These are phyloP conservation scores for Sphecodes monilicornis DNA, from an alignment of 2,888 invertebrate genomes.

Conservation along the genomic window DNA sequence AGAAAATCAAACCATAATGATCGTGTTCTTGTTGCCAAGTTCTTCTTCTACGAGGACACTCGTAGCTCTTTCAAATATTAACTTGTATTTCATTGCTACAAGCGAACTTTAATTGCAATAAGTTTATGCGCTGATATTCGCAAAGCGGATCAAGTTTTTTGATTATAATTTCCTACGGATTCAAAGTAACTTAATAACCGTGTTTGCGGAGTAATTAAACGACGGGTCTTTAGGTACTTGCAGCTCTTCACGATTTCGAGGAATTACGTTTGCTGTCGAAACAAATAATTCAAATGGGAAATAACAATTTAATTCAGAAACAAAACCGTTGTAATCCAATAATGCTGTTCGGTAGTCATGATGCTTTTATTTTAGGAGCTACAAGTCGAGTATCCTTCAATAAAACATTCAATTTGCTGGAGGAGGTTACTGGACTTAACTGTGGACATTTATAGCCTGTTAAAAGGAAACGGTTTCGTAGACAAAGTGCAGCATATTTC, in stretches of 20 bases:
- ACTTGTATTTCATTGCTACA: not conserved
- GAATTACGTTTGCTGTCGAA: not conserved
- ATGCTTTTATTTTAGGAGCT: not conserved
- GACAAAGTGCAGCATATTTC: not conserved
- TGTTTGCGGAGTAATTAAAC: not conserved
- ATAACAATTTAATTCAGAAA: slow-evolving; percentile 3
- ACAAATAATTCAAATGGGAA: slow-evolving; percentile 5
- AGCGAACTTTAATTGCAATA: not conserved
- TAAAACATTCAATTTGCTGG: not conserved
- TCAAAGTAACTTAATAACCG: not conserved
- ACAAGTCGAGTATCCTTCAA: not conserved
- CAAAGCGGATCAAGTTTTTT: not conserved
- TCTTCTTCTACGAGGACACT: not conserved
- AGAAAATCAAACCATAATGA: slow-evolving; percentile 43
- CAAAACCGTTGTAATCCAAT: not conserved
- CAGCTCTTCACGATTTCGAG: not conserved
- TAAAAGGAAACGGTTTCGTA: not conserved
- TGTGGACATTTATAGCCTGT: not conserved
- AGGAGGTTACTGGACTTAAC: not conserved
- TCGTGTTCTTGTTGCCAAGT: slow-evolving; percentile 27
- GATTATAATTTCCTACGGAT: not conserved
- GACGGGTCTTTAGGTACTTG: not conserved
- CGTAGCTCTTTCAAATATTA: not conserved
- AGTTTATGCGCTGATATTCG: not conserved
- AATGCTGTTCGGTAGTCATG: not conserved